Conservation (phyloP, 2,113 vertebrate genomes). For the Tragelaphus scriptus region DNA sequence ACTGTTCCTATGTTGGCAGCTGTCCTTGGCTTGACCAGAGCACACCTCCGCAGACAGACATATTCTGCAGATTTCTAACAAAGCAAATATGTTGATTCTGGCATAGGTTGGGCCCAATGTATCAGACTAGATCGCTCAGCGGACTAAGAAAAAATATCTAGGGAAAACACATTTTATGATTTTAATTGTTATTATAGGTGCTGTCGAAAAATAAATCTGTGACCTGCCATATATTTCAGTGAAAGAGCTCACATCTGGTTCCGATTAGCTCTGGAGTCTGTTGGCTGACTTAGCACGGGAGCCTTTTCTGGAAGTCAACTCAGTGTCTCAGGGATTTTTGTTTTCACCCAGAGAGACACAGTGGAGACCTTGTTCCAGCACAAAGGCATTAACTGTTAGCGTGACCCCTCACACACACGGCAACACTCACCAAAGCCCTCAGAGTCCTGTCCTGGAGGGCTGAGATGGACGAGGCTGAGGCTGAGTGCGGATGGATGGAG, state of each 20-base stretch:
- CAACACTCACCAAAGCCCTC: background rate
- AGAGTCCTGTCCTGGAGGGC: background rate
- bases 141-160: slow-evolving; percentile 67
- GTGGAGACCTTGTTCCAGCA: slow-evolving; percentile 49
- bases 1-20: slow-evolving; percentile 51
- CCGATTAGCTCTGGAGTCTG: slow-evolving; percentile 56
- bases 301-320: slow-evolving; percentile 1
- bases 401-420: slow-evolving; percentile 31
- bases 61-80: slow-evolving; percentile 67
- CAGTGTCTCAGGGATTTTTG: slow-evolving; percentile 50
- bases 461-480: background rate
- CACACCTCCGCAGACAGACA: slow-evolving; percentile 68
- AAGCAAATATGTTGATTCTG: slow-evolving; percentile 68
- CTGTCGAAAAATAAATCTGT: slow-evolving; percentile 63
- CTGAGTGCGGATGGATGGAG: background rate
- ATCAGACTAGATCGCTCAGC: slow-evolving; percentile 49
- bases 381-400: slow-evolving; percentile 61
- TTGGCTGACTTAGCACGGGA: slow-evolving; percentile 61
- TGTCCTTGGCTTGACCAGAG: slow-evolving; percentile 29
- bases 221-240: slow-evolving; percentile 63
- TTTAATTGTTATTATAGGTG: slow-evolving; percentile 71
- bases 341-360: slow-evolving; percentile 56
- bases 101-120: slow-evolving; percentile 46
- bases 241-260: slow-evolving; percentile 72
- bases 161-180: slow-evolving; percentile 64